Evolutionary conservation across 1,140 invertebrate genomes (phyloP).

Genomic region (Pygmarrhopalites habei): DNA sequence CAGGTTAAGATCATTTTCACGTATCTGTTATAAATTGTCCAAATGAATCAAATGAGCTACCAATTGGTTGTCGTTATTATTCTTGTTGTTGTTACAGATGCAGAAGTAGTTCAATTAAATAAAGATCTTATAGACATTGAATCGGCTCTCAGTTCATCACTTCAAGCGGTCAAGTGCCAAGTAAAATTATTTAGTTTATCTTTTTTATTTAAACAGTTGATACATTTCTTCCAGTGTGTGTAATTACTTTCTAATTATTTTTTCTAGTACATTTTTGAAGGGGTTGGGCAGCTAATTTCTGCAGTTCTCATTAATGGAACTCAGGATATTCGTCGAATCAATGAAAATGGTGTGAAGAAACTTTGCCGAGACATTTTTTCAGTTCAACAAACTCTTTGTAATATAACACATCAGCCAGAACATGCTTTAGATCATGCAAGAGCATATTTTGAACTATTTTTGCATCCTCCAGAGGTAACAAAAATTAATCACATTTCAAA

Average conservation of each 20-base stretch:
- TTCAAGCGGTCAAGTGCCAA: constrained; percentile 71
- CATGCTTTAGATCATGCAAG: constrained; percentile 78
- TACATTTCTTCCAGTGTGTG: neutral
- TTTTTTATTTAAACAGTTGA: neutral
- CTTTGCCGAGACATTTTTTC: constrained; percentile 82
- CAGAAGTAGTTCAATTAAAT: constrained; percentile 70
- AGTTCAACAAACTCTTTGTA: constrained; percentile 75
- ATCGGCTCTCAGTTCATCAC: constrained; percentile 63
- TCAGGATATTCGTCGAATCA: constrained; percentile 69
- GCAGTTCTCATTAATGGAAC: constrained; percentile 77
- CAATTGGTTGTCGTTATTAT: too few relatives aligned
- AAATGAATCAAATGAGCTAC: too few relatives aligned
- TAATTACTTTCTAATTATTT: constrained; percentile 15
- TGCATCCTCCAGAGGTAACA: constrained; percentile 72
- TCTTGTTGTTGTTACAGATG: too few relatives aligned
- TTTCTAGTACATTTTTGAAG: constrained; percentile 86
- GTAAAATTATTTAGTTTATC: constrained; percentile 44
- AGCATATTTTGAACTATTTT: constrained; percentile 81
- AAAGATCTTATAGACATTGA: constrained; percentile 70
- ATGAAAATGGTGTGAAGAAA: constrained; percentile 68
- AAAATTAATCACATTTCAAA: too few relatives aligned
- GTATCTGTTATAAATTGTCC: too few relatives aligned
- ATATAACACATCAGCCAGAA: constrained; percentile 74
- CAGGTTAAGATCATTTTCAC: too few relatives aligned
- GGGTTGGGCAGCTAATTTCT: constrained; percentile 75